Evolutionary conservation across 2,888 invertebrate genomes (phyloP).

Genomic region (Pollenia griseotomentosa): DNA sequence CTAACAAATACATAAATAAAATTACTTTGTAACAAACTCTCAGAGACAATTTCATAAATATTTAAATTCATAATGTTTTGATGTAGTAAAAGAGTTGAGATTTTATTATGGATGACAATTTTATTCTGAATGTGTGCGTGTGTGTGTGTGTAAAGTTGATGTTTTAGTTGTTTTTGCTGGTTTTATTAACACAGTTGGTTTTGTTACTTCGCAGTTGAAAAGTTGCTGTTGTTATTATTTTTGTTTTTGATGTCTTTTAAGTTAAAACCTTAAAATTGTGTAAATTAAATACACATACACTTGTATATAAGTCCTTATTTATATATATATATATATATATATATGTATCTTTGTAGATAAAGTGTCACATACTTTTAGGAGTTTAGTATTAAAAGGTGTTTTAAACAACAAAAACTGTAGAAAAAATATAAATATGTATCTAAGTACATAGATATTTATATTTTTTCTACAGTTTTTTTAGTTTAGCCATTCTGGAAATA

Average conservation of each 20-base stretch:
- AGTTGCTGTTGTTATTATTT: slow-evolving; percentile 34
- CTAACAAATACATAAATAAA: neutral
- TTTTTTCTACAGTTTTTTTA: no score
- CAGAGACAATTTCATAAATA: slow-evolving; percentile 70
- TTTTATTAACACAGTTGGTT: slow-evolving; percentile 32
- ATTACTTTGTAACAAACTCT: slow-evolving; percentile 53
- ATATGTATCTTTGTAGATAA: no score
- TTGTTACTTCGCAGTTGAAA: slow-evolving; percentile 11
- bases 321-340: no score
- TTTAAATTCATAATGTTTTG: slow-evolving; percentile 71
- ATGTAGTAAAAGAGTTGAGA: slow-evolving; percentile 70
- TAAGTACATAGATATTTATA: no score
- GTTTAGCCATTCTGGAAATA: no score
- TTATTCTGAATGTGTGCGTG: slow-evolving; percentile 6
- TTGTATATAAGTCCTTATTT: no score
- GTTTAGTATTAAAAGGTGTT: no score
- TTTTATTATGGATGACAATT: slow-evolving; percentile 66
- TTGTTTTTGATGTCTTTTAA: slow-evolving; percentile 44
- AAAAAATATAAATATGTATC: no score
- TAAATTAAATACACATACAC: slow-evolving; percentile 24
- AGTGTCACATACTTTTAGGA: no score
- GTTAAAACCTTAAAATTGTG: slow-evolving; percentile 41
- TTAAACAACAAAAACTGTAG: no score
- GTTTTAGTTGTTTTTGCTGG: slow-evolving; percentile 24
- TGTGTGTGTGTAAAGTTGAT: neutral